Base-by-base conservation (phyloP, 2,888 invertebrate species). In the Tubulanus polymorphus region DNA sequence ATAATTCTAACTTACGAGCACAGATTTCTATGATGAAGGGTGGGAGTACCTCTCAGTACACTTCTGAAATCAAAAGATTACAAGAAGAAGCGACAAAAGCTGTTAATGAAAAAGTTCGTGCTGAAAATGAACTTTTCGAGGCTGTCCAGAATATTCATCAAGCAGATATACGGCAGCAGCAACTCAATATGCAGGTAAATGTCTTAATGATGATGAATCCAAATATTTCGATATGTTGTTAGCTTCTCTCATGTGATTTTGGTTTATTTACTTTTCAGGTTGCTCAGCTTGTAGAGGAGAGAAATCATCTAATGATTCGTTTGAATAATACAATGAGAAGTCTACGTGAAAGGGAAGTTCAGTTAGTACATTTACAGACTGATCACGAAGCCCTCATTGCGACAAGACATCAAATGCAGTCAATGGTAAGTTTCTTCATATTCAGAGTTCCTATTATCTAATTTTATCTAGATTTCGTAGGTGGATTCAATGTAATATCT, bases 141-240 rank as follows among this genome's bases (percentile, higher is more conserved):
- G 62, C 66, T 5, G 57, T 61, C 25, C 66, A 69, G 52, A 62
- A 65, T 18, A 62, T 69, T 25, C 62, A 69, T 28, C 70, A 71
- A 57, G 59, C 67, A 49, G 71, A 72, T 45, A 62, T 68, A 20
- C 60, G 72, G 49, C 71, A 71, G 62, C 72, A 73, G 54, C 72
- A 73, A 53, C 59, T 72, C n/a, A 71, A 72, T 2, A 63, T 69
- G 65, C 73, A 73, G 68, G 73, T 73, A 57, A 52, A n/a, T n/a
- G n/a, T n/a, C n/a, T n/a, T n/a, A n/a, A n/a, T n/a, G n/a, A n/a
- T n/a, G n/a, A n/a, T n/a, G n/a, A n/a, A n/a, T n/a, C n/a, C n/a
- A n/a, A n/a, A n/a, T n/a, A n/a, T n/a, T n/a, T n/a, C n/a, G n/a
- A n/a, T n/a, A n/a, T n/a, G n/a, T n/a, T n/a, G n/a, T n/a, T n/a